Base-by-base conservation (phyloP, 2,888 invertebrate genomes). In the Acanthococcus lagerstroemiae region DNA sequence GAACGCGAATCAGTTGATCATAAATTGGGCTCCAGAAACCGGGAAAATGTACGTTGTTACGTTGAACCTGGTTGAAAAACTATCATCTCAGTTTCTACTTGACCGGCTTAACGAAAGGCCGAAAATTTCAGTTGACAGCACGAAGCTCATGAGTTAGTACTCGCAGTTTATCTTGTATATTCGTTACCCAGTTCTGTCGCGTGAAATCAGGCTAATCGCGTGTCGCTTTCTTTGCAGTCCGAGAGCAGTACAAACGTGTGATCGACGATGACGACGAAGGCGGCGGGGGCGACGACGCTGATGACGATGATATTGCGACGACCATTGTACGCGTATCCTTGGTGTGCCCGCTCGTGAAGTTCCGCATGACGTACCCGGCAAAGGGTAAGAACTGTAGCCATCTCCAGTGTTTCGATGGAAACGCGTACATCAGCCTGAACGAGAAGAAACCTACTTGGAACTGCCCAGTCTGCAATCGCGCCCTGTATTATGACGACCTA, bases 391-490 rank as follows among this genome's bases (percentile, higher is more conserved):
- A 88, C n/a, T 99, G 99, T 74, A 85, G 86, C 25, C 99, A 99
- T 78, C 81, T 99, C 72, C 97, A 99, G 78, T 97, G 97, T 78
- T 99, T 99, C 78, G 99, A 99, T 79, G 95, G 95, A 0, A 87
- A 87, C 17, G 82, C 93, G 66, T 97, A 89, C 78, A 82, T 97
- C 70, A 91, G 92, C 81, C 97, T 99, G 97, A 97, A 99, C 75
- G 99, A 99, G 77, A 83, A 94, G 69, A 95, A 95, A 74, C 94
- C 97, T 1, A 95, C 95, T 0, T 99, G 99, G 97, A 85, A 88
- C 72, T 99, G 99, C 78, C 97, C 97, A 0, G 95, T 99, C 21
- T 99, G 99, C 78, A 94, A 95, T 77, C 89, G 91, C 71, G 82
- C 89, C 0, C 91, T 94, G 50, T 81, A 90, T 1, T 99, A 93